Percentiles rank a stretch among this genome's conserved stretches.
Conservation (phyloP, 2,797 vertebrate species). For the Austrolebias charrua region DNA sequence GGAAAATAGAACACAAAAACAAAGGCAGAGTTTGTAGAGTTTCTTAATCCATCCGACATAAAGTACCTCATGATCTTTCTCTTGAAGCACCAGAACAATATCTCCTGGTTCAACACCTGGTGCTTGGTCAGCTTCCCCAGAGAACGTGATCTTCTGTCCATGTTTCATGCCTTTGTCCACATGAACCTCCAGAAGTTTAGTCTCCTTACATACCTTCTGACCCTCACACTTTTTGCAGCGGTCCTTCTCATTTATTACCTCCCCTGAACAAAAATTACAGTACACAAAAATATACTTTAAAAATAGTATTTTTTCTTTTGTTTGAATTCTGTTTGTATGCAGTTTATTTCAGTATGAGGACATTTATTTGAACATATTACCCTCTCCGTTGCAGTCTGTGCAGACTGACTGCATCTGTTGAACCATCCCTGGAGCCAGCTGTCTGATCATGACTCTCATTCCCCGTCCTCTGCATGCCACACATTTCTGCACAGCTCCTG, state of each 20-base stretch:
- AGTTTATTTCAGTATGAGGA: not conserved
- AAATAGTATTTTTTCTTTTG: not conserved
- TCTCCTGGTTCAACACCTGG: constrained; percentile 96
- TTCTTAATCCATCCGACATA: not conserved
- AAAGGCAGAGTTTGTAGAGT: too few species aligned
- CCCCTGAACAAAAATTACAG: constrained; percentile 76
- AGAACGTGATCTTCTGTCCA: constrained; percentile 96
- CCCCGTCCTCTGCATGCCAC: constrained; percentile 92
- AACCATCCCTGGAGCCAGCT: constrained; percentile 98
- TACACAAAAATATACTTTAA: constrained; percentile 9
- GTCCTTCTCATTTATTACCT: constrained; percentile 98
- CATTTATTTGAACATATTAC: constrained; percentile 69
- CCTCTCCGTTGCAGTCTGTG: constrained; percentile 96
- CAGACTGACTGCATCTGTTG: constrained; percentile 99
- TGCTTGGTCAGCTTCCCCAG: constrained; percentile 97
- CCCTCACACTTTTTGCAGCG: constrained; percentile 99
- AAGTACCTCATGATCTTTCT: constrained; percentile 95
- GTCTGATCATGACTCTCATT: constrained; percentile 97
- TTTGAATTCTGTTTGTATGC: not conserved
- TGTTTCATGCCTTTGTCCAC: constrained; percentile 99
- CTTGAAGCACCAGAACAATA: constrained; percentile 95
- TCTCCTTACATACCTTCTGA: constrained; percentile 97
- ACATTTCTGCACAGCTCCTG: constrained; percentile 97
- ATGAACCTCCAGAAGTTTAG: constrained; percentile 97
- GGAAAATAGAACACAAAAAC: not conserved